Conservation (phyloP, 2,113 vertebrate genomes). For the Caracal caracal region DNA sequence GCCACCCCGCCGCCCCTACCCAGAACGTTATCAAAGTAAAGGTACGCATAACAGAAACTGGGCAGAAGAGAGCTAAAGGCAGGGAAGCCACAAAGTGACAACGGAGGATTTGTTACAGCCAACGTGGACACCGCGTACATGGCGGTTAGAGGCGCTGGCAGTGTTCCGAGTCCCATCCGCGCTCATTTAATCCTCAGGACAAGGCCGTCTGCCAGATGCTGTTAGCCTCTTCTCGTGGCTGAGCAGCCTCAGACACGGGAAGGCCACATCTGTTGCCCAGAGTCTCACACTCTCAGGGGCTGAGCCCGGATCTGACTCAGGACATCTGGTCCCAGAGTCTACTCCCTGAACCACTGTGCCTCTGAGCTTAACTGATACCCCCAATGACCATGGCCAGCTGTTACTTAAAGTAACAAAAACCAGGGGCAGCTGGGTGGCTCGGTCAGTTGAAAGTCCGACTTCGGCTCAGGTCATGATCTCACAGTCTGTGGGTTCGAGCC, state of each 20-base stretch:
- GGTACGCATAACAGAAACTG: background rate
- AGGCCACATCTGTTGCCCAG: background rate
- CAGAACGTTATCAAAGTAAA: background rate
- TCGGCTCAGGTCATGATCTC: too few species aligned
- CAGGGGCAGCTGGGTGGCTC: too few species aligned
- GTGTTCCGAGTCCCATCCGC: fast-evolving
- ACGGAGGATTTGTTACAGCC: background rate
- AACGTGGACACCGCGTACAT: too few species aligned
- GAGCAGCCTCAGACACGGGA: background rate
- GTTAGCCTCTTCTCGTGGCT: background rate
- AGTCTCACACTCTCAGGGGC: background rate
- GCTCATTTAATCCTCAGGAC: background rate
- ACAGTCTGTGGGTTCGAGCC: too few species aligned
- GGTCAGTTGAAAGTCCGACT: too few species aligned
- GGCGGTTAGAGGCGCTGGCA: background rate
- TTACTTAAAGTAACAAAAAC: background rate
- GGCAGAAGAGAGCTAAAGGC: background rate
- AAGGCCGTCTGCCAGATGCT: background rate
- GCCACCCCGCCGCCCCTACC: background rate
- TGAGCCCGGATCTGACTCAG: background rate
- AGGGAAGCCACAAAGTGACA: background rate
- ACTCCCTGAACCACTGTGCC: background rate
- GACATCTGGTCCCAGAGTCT: background rate
- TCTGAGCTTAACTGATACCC: background rate
- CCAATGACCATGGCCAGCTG: background rate